Evolutionary conservation across 2,797 vertebrate species (phyloP), one percentile per base, ranked within the genome.

Genomic region (Eutrigla gurnardus): DNA sequence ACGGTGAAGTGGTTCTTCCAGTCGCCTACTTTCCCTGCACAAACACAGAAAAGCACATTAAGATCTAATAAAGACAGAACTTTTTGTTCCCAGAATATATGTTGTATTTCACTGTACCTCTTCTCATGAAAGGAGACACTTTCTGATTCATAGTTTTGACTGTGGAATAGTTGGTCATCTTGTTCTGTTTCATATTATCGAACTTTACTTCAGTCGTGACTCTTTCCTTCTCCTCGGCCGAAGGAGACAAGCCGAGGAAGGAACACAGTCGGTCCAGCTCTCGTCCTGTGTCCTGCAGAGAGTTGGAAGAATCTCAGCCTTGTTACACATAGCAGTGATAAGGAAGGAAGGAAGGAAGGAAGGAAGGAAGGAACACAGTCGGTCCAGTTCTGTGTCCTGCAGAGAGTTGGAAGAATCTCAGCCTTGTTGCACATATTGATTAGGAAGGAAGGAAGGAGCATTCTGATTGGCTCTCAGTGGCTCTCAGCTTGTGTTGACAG

Each of bases 121-220:
- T 97, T 70, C 95, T 94, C 96, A 97, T 96, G 86, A 98, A 98
- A 4, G 94, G 86, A n/a, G 94, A 97, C 47, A 95, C 55, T 0
- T 80, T 59, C 0, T 95, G 94, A 80, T 97, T 91, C 94, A 97
- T 93, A 0, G 91, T 0, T 3, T 6, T 49, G 0, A 92, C 0
- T 3, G 81, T 87, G 42, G 82, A 95, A 53, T 93, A 96, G 90
- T 96, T 97, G 61, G 93, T 90, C 91, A 94, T 85, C 10, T 89
- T 92, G 74, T 97, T 96, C 42, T 93, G 66, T 77, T 96, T 96
- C 96, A 97, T 97, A 13, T 63, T 62, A 55, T 95, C 93, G 11
- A 97, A 97, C 6, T 87, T 93, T 0, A 89, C 92, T 18, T 72
- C 83, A 4, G 3, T 50, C 14, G 62, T n/a, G 8, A 97, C 82